phyloP scores from a whole-genome alignment of 1,140 invertebrate genomes.

The Heliothis subflexa region DNA sequence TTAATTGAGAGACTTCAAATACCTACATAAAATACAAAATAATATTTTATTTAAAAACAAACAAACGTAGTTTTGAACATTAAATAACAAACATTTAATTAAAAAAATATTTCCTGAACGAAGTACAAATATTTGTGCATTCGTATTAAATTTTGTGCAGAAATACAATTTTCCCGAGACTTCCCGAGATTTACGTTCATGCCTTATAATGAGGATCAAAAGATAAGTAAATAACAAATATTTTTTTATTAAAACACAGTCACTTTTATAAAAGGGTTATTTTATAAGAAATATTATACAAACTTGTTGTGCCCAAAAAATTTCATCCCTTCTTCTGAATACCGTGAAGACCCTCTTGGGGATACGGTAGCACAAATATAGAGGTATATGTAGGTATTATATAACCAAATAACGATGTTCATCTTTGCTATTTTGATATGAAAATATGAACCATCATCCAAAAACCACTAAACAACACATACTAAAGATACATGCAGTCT shows the following conservation, averaged over 20 bases:
- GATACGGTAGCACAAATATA: not conserved
- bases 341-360: not conserved
- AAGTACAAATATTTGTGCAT: too few relatives aligned
- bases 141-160: not conserved
- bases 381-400: too few relatives aligned
- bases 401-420: not conserved
- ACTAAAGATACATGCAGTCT: too few relatives aligned
- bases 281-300: constrained; percentile 11
- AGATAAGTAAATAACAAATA: constrained; percentile 19
- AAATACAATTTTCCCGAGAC: not conserved
- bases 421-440: not conserved
- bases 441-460: too few relatives aligned
- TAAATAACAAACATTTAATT: too few relatives aligned
- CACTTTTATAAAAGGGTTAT: constrained; percentile 13
- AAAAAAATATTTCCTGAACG: too few relatives aligned
- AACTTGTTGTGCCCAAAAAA: constrained; percentile 5
- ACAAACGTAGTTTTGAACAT: too few relatives aligned
- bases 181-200: not conserved
- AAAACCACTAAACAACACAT: too few relatives aligned
- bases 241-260: constrained; percentile 25
- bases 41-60: too few relatives aligned
- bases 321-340: not conserved
- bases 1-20: too few relatives aligned
- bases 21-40: too few relatives aligned
- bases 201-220: not conserved